These are phyloP conservation scores for Spicauda simplicius DNA, from an alignment of 2,888 invertebrate genomes.

Conservation along the genomic window DNA sequence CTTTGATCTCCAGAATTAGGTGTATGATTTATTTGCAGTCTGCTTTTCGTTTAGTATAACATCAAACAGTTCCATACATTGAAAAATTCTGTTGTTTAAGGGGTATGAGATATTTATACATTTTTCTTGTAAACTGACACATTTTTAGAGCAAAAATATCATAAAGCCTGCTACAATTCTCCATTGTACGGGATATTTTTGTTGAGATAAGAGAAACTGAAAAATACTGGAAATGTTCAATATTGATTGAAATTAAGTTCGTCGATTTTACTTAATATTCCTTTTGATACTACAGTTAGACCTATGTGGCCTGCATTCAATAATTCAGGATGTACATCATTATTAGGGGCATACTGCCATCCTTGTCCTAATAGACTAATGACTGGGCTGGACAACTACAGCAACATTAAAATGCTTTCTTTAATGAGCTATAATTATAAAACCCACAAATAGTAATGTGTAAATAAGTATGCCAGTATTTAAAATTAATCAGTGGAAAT, in stretches of 20 bases:
- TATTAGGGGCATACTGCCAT: conserved; percentile 15
- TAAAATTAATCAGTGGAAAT: no score
- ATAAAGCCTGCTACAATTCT: no score
- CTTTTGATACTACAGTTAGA: no score
- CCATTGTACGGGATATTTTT: no score
- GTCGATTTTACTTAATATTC: neutral
- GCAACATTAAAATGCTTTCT: conserved; percentile 26
- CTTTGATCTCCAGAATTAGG: conserved; percentile 19
- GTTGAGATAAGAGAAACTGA: no score
- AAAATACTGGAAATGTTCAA: neutral
- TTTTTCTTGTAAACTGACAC: no score
- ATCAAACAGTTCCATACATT: conserved; percentile 4
- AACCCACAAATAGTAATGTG: no score
- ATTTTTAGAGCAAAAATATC: no score
- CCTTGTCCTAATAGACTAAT: conserved; percentile 27
- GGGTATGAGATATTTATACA: no score
- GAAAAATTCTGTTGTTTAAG: neutral
- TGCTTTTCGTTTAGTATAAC: conserved; percentile 12
- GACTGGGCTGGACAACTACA: conserved; percentile 4
- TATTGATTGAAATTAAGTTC: no score
- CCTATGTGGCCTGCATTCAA: conserved; percentile 7
- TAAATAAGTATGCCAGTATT: no score
- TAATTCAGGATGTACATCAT: conserved; percentile 37
- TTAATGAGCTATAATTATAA: neutral
- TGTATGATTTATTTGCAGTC: conserved; percentile 20